Evolutionary conservation across 2,888 invertebrate genomes (phyloP), one percentile per base, ranked within the genome.

Genomic region (Coelinius sp.): DNA sequence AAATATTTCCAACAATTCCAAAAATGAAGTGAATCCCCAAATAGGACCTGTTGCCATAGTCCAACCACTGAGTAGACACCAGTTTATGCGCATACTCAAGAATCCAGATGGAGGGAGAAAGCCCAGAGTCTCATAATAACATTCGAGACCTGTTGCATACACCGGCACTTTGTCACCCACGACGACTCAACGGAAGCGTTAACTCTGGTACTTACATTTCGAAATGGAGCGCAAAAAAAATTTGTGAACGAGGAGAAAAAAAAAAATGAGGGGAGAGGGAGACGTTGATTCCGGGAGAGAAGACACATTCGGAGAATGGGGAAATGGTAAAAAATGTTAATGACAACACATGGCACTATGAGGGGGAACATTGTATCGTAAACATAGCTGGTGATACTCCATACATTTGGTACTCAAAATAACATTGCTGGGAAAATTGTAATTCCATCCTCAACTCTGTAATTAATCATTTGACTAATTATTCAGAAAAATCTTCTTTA

Each of bases 151-250:
- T 68, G 68, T 68, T 68, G 68, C 68, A 46, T 62, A 14, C 24
- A 41, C 25, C 17, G 22, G 49, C 31, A 27, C 56, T 24, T 59
- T 41, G 41, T 72, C 72, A 72, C 72, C 68, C 68, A 72, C 68
- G 63, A 68, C 25, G 27, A 31, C 53, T 25, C 35, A 24, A 53
- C 49, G 67, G 67, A 67, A 67, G 25, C 56, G 27, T 63, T 27
- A 52, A 46, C 17, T 49, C 25, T 62, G 71, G 59, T 66, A 49
- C 52, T 56, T 59, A 27, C 35, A 14, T 20, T 25, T 59, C 22
- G 44, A 31, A 31, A 46, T 63, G 24, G 63, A 63, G 20, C n/a
- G 4, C 22, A 12, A 25, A 63, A 41, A 41, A 35, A 8, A 12
- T 20, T 7, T 17, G 25, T 44, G 44, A 38, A 14, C 25, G 6